These are phyloP conservation scores for Sebastes alutus DNA, from an alignment of 2,797 vertebrate species.

Conservation along the genomic window DNA sequence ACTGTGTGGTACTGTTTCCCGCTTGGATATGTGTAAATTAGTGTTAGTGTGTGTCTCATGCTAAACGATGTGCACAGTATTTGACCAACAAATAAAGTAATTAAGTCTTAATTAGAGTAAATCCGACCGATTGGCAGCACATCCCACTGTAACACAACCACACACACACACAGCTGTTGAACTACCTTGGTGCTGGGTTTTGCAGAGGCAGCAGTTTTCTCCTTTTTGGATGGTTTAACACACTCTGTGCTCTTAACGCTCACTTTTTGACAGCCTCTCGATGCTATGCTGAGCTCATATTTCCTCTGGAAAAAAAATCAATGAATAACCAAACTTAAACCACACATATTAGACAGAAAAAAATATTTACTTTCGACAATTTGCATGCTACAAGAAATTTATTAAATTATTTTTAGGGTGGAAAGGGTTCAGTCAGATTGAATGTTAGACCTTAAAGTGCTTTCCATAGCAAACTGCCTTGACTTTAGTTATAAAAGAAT, in stretches of 20 bases:
- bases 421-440: not conserved
- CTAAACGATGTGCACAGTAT: constrained; percentile 5
- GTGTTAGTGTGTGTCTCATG: constrained; percentile 5
- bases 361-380: not conserved
- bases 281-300: constrained; percentile 75
- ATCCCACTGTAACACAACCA: constrained; percentile 5
- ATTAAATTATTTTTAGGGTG: not conserved
- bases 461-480: not conserved
- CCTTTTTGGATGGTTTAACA: constrained; percentile 76
- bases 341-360: not conserved
- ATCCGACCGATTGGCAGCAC: constrained; percentile 18
- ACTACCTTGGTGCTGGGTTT: constrained; percentile 82
- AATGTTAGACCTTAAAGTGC: not conserved
- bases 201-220: constrained; percentile 65
- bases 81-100: constrained; percentile 25
- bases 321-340: not conserved
- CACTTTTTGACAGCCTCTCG: constrained; percentile 70
- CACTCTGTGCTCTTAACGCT: constrained; percentile 52
- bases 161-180: not conserved
- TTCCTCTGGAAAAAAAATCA: constrained; percentile 81
- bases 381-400: not conserved
- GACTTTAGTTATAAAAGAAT: not conserved
- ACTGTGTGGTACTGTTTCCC: not conserved
- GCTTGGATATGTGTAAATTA: constrained; percentile 24
- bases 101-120: constrained; percentile 33